phyloP scores from a whole-genome alignment of 2,797 vertebrate species.

The Gallinago stenura region DNA sequence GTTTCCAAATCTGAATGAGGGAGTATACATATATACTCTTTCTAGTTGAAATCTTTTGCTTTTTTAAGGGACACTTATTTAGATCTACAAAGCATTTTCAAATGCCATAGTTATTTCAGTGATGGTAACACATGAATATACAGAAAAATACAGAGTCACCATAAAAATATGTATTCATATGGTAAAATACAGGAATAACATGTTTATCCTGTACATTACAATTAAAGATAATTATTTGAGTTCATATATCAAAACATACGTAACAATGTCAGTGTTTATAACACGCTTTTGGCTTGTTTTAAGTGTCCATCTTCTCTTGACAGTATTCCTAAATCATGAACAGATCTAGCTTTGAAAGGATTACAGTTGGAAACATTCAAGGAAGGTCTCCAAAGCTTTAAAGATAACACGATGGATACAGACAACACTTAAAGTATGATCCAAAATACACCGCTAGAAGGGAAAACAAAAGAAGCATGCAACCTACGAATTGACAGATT shows the following conservation, averaged over 20 bases:
- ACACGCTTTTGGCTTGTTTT: no score
- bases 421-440: background rate
- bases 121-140: background rate
- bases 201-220: background rate
- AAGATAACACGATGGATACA: background rate
- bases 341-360: background rate
- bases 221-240: background rate
- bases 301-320: background rate
- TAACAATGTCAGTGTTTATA: background rate
- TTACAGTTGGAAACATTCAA: background rate
- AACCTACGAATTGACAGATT: background rate
- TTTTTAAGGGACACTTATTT: background rate
- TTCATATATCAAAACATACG: background rate
- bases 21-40: accelerated
- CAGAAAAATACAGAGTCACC: background rate
- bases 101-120: background rate
- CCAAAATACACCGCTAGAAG: background rate
- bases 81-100: background rate
- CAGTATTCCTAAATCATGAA: background rate
- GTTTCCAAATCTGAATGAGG: background rate
- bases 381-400: background rate
- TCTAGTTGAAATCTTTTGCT: background rate
- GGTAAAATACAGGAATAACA: background rate
- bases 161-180: background rate
- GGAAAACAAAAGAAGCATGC: background rate